Conservation (phyloP, 2,888 invertebrate genomes). For the Oscheius sp. region DNA sequence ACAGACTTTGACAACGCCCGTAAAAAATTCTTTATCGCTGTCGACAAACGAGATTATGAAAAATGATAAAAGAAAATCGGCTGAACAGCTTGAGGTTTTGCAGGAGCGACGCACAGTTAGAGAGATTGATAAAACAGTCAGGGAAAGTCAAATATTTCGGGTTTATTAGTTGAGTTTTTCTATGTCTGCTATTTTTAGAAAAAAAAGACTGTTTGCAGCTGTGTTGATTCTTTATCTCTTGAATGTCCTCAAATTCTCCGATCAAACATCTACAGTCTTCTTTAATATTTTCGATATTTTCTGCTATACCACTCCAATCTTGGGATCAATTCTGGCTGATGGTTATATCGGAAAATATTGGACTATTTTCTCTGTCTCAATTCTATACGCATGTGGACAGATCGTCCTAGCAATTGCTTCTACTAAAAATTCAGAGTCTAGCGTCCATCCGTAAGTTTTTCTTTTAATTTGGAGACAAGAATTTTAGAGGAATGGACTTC, state of each 20-base stretch:
- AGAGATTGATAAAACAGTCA: no score
- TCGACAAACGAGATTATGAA: not conserved
- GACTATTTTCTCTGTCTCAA: slow-evolving; percentile 87
- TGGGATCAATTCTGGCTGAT: slow-evolving; percentile 93
- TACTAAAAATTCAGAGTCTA: slow-evolving; percentile 65
- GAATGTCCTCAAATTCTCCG: slow-evolving; percentile 80
- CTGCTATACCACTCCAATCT: slow-evolving; percentile 86
- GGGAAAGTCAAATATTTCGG: no score
- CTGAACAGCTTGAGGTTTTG: no score
- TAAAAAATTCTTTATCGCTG: not conserved
- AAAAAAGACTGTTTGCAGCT: slow-evolving; percentile 79
- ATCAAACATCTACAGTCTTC: slow-evolving; percentile 83
- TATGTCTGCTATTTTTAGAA: no score
- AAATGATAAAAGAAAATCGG: not conserved
- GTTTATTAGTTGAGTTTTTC: no score
- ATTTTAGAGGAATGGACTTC: slow-evolving; percentile 60
- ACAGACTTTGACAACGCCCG: not conserved
- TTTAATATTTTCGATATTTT: slow-evolving; percentile 90
- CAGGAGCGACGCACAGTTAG: no score
- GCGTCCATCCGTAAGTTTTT: slow-evolving; percentile 59
- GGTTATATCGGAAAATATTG: slow-evolving; percentile 89
- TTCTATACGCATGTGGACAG: slow-evolving; percentile 87
- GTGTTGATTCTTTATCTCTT: slow-evolving; percentile 88
- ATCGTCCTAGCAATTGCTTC: slow-evolving; percentile 78
- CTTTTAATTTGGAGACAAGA: not conserved